These are phyloP conservation scores for Furcula furcula DNA, from an alignment of 2,888 invertebrate genomes.

Conservation along the genomic window DNA sequence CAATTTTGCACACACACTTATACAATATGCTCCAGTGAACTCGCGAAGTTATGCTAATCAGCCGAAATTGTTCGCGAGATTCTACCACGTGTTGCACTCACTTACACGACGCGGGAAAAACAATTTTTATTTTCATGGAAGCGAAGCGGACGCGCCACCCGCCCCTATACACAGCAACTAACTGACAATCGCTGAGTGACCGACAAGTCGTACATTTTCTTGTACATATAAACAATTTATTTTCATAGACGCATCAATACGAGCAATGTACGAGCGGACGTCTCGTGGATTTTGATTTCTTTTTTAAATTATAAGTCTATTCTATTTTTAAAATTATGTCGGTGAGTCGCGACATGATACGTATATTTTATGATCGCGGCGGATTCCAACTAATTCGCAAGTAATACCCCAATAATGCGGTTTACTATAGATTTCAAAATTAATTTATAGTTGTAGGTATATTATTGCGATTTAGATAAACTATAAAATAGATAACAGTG, in stretches of 20 bases:
- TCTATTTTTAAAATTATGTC: slow-evolving; percentile 51
- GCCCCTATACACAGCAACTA: slow-evolving; percentile 59
- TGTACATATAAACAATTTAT: slow-evolving; percentile 70
- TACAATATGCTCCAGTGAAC: slow-evolving; percentile 37
- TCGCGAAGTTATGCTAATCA: slow-evolving; percentile 48
- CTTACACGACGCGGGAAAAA: slow-evolving; percentile 36
- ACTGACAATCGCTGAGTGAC: slow-evolving; percentile 76
- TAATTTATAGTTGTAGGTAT: too few species aligned
- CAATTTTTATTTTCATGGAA: slow-evolving; percentile 49
- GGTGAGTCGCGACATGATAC: slow-evolving; percentile 32
- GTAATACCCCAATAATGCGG: too few species aligned
- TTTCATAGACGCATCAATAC: slow-evolving; percentile 69
- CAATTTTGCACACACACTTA: slow-evolving; percentile 42
- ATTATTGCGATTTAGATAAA: too few species aligned
- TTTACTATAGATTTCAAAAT: too few species aligned
- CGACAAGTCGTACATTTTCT: slow-evolving; percentile 64
- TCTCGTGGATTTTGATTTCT: slow-evolving; percentile 24
- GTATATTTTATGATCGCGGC: too few species aligned
- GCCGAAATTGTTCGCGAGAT: slow-evolving; percentile 51
- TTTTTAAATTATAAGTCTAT: slow-evolving; percentile 27
- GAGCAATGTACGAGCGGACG: slow-evolving; percentile 25
- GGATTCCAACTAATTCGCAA: too few species aligned
- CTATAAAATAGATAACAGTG: too few species aligned
- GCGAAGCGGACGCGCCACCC: slow-evolving; percentile 46
- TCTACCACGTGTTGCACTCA: slow-evolving; percentile 64